Evolutionary conservation across 2,797 vertebrate species (phyloP).

Genomic region (Saxicola maurus): DNA sequence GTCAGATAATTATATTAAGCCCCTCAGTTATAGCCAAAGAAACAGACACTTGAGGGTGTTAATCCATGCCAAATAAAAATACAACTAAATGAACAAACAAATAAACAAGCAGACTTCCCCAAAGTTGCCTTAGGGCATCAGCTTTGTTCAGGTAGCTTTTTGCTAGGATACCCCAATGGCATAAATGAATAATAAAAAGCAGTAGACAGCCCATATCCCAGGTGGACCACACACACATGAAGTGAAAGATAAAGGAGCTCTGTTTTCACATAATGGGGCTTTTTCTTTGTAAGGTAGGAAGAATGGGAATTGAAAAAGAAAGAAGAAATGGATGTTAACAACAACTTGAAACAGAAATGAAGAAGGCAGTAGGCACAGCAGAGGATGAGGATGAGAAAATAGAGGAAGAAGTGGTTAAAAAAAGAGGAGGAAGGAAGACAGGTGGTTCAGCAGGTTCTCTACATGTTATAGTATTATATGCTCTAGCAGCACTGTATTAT

Average conservation of each 20-base stretch:
- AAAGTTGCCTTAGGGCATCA: constrained; percentile 30
- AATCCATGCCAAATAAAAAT: neutral
- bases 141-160: constrained; percentile 22
- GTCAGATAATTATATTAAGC: neutral
- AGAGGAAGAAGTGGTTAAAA: neutral
- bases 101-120: constrained; percentile 4
- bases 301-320: neutral
- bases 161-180: neutral
- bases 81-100: neutral
- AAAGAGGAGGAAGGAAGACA: neutral
- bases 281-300: neutral
- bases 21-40: neutral
- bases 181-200: constrained; percentile 42
- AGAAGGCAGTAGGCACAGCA: neutral
- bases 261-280: neutral
- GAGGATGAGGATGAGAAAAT: neutral
- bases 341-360: neutral
- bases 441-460: neutral
- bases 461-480: fast-evolving
- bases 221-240: neutral
- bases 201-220: neutral
- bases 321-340: neutral
- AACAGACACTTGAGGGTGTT: neutral
- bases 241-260: neutral
- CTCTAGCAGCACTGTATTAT: fast-evolving